Base-by-base conservation (phyloP, 2,113 vertebrate genomes). In the Chascanopsetta lugubris region DNA sequence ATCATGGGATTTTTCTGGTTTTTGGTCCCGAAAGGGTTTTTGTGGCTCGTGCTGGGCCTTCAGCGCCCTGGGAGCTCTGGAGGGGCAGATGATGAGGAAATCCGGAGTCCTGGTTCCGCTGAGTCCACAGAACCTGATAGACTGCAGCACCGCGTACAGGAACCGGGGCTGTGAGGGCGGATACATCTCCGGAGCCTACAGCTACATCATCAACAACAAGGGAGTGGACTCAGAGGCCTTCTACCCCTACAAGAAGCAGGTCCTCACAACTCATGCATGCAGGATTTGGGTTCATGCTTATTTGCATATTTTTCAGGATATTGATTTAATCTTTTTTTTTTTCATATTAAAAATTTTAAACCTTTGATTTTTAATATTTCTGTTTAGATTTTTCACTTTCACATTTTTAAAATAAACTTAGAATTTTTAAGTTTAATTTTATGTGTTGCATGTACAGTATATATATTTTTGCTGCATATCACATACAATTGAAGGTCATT, bases 31-130 rank as follows among this genome's bases (percentile, higher is more conserved):
- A 1, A 25, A 95, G 95, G 94, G 94, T 0, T 0, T 78, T 0
- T 97, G 95, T 6, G 95, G 94, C 0, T 86, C 95, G 0, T 97
- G 95, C 75, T 97, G 96, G 95, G 94, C 95, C 0, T 96, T 97
- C 90, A 95, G 95, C 20, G 90, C 95, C 0, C 74, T 93, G 49
- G 96, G 95, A 10, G 93, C 95, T 1, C 90, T 97, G 0, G 95
- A 97, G 38, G 95, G 78, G 0, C 96, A 96, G 77, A 69, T 95
- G 86, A 94, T 90, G 80, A 89, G 89, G 77, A 82, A 50, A 38
- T 93, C 92, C 0, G 94, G 94, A 3, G 61, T 72, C n/a, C 67
- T 97, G 26, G 90, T 95, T 9, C 89, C 93, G 0, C 90, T 97
- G 59, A 97, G 95, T 30, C 69, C 86, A 1, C 95, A 97, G 88